Evolutionary conservation across 2,113 vertebrate species (phyloP), one percentile per base, ranked within the genome.

Genomic region (Scalopus aquaticus): DNA sequence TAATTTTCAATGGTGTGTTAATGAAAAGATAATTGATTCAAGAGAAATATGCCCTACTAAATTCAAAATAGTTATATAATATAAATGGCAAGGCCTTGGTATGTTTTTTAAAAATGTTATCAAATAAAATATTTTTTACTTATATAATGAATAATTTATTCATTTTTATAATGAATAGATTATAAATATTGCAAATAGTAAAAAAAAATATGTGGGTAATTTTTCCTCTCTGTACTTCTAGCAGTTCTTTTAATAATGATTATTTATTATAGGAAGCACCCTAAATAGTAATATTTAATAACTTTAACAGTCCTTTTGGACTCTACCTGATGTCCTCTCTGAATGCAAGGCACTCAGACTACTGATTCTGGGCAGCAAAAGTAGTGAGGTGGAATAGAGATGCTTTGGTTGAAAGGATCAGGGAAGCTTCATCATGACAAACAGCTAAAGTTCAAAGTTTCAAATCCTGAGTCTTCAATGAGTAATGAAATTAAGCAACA

Each of bases 31-130:
- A 86, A 58, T 80, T 70, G 28, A 56, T 62, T 88, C n/a, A 88
- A 89, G 28, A 88, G 26, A 91, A 95, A 85, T 78, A 91, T 64
- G 2, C 6, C 30, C 72, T 84, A 65, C 7, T 60, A 91, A 93
- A 51, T 60, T 73, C 74, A 82, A 93, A 74, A 73, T 46, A 30
- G 46, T 51, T 80, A 82, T 85, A 13, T 65, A 83, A n/a, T 44
- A 64, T n/a, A 64, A 54, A 81, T 69, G 74, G 1, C 28, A 67
- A 83, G 67, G 2, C 0, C 56, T 15, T 74, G 9, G 10, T 92
- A 10, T 88, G 9, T 77, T 82, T 88, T 95, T 32, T 56, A n/a
- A 58, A 95, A 78, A 30, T 83, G 49, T 70, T 76, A 54, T 51
- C 54, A 60, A 83, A 24, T 93, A 81, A 90, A 73, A 49, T 72